Base-by-base conservation (phyloP, 1,140 invertebrate species). In the Temnothorax longispinosus region DNA sequence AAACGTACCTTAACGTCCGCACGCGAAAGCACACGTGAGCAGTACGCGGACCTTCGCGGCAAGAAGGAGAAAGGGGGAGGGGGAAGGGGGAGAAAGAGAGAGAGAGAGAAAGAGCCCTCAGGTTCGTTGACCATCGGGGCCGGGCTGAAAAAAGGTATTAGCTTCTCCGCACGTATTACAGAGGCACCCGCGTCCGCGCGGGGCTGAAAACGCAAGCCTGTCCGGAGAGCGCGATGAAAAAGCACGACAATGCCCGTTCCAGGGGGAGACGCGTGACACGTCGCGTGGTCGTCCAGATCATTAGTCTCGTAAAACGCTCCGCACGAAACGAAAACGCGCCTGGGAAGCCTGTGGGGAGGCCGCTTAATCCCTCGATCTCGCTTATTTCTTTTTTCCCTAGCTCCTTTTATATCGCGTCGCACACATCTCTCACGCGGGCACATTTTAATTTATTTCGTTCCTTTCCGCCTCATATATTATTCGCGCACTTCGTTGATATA, bases 41-140 rank as follows among this genome's bases (percentile, higher is more conserved):
- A 41, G 27, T 27, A 18, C 7, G 15, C 74, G 60, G 65, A 86
- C 65, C 54, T 56, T 82, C 35, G 77, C 35, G 77, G 52, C 64
- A 54, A n/a, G 47, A 32, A 2, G n/a, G 11, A 27, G 62, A 50
- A 11, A 47, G 41, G 3, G 56, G n/a, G 11, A 27, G 54, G 15
- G 15, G 6, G 11, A 27, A 0, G 27, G 1, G 27, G 1, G 27
- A 27, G 27, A 27, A 0, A 27, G 27, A 27, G 27, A 27, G 27
- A 27, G 62, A 50, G 13, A 47, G 65, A 4, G 56, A 58, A 6
- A 41, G 54, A 18, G 15, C 44, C 32, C 10, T 13, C 38, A 76
- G 65, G 85, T 86, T 86, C 85, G 85, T 86, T 86, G 85, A 81
- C 65, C 85, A 86, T 86, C 56, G 41, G 50, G 1, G 35, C 56